Conservation (phyloP, 2,113 vertebrate species). For the Osmerus mordax region DNA sequence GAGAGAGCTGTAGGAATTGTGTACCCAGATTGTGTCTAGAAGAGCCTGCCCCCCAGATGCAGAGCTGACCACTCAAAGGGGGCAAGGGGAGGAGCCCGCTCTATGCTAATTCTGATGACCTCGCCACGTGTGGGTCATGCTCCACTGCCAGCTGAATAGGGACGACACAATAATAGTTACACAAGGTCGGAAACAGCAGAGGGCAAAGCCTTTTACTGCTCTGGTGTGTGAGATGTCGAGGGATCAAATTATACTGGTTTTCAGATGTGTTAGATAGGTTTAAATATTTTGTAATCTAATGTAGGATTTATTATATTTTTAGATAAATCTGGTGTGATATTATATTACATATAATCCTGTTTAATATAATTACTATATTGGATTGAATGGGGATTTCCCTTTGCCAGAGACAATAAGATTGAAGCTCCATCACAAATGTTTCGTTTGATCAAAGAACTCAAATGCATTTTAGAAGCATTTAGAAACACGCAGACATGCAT, state of each 20-base stretch:
- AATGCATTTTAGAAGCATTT: no score
- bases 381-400: no score
- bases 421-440: no score
- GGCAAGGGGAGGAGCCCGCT: neutral
- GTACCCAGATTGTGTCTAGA: no score
- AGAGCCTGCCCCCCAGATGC: no score
- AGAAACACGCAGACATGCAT: neutral
- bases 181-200: neutral
- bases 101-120: slow-evolving; percentile 31
- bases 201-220: neutral
- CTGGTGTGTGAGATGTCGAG: neutral
- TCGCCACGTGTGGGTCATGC: slow-evolving; percentile 22
- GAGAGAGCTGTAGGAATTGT: no score
- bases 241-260: no score
- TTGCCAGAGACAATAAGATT: no score
- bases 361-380: no score
- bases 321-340: neutral
- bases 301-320: neutral
- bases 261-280: neutral
- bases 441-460: no score
- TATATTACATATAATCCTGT: no score
- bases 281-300: neutral
- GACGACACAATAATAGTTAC: slow-evolving; percentile 5
- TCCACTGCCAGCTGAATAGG: neutral
- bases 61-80: neutral